Evolutionary conservation across 2,113 vertebrate genomes (phyloP).

Genomic region (Oreotrochilus melanogaster): DNA sequence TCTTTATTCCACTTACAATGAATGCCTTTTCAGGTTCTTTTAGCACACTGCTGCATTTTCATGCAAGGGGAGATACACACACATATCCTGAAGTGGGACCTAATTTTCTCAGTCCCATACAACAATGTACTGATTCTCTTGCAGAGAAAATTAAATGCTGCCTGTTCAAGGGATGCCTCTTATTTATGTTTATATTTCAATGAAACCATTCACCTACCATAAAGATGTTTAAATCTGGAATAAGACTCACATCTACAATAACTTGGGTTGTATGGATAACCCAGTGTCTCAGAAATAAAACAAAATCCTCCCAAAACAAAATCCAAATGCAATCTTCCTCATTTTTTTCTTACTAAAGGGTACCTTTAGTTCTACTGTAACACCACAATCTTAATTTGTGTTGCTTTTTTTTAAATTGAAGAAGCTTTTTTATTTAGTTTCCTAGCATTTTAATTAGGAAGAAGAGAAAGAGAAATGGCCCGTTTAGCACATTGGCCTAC

Average conservation of each 20-base stretch:
- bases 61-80: neutral
- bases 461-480: neutral
- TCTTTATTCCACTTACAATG: neutral
- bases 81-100: too few species aligned
- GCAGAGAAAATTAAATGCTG: neutral
- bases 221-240: neutral
- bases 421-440: neutral
- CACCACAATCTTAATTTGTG: neutral
- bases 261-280: neutral
- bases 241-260: neutral
- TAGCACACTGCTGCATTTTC: neutral
- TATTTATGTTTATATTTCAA: neutral
- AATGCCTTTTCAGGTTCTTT: neutral
- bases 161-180: neutral
- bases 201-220: neutral
- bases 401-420: neutral
- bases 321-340: rapidly evolving
- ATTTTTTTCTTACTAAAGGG: neutral
- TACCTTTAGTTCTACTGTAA: neutral
- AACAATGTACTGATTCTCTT: neutral
- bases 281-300: neutral
- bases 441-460: neutral
- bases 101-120: neutral
- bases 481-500: neutral
- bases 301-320: neutral